A percentile compares a stretch with the other conserved stretches of the same genome.
Conservation (phyloP, 2,797 vertebrate species). For the Catamblyrhynchus diadema region DNA sequence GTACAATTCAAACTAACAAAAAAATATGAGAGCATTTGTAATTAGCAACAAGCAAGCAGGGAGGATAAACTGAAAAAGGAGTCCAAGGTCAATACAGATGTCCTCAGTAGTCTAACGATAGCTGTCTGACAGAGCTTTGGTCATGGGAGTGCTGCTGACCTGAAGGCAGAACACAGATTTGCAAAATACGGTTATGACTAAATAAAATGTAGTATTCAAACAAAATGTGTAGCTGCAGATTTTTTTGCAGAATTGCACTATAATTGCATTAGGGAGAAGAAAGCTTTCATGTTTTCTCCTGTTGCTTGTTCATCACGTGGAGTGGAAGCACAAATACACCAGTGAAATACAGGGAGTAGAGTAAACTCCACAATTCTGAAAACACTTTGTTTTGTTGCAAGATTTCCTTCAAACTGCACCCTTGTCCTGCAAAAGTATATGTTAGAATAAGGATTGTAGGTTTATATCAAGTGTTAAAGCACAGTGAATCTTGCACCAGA, state of each 20-base stretch:
- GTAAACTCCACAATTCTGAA: background rate
- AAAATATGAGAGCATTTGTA: background rate
- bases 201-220: background rate
- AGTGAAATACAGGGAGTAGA: background rate
- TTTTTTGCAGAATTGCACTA: background rate
- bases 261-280: background rate
- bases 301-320: background rate
- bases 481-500: background rate
- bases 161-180: background rate
- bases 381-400: background rate
- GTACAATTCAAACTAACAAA: background rate
- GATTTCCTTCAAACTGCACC: background rate
- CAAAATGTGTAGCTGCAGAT: background rate
- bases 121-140: background rate
- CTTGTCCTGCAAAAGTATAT: background rate
- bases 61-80: background rate
- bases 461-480: background rate
- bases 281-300: background rate
- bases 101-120: background rate
- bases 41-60: background rate
- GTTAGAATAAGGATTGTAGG: background rate
- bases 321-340: background rate
- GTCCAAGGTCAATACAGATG: background rate
- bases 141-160: background rate
- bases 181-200: background rate